These are phyloP conservation scores for Melanchra persicariae DNA, from an alignment of 2,888 invertebrate species.

Conservation along the genomic window DNA sequence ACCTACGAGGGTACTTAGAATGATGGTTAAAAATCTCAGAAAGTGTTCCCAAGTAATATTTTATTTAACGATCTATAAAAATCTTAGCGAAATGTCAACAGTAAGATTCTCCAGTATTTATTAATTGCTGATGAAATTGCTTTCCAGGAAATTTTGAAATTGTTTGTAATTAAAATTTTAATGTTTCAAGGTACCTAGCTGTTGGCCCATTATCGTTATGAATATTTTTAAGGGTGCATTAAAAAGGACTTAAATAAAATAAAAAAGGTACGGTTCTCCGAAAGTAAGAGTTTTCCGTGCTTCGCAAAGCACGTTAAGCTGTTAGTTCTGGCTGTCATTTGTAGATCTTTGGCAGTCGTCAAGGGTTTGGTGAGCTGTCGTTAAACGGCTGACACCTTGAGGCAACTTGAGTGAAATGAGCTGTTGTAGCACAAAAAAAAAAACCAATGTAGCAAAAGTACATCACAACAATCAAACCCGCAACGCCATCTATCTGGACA, in stretches of 20 bases:
- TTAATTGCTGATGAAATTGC: conserved; percentile 22
- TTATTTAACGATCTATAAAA: conserved; percentile 22
- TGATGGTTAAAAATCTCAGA: not conserved
- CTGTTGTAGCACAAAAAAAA: too few relatives aligned
- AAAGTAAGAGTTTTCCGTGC: too few relatives aligned
- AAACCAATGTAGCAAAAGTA: too few relatives aligned
- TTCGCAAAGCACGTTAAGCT: too few relatives aligned
- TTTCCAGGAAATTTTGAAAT: conserved; percentile 34
- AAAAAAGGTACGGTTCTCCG: not conserved
- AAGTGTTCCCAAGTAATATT: conserved; percentile 3
- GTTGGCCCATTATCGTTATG: not conserved
- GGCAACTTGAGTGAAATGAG: too few relatives aligned
- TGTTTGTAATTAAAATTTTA: conserved; percentile 9
- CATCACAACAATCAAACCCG: too few relatives aligned
- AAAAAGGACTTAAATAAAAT: not conserved
- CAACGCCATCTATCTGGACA: too few relatives aligned
- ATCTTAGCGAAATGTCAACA: conserved; percentile 17
- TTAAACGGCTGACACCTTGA: too few relatives aligned
- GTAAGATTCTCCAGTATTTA: conserved; percentile 12
- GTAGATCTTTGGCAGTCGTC: too few relatives aligned
- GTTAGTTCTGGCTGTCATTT: too few relatives aligned
- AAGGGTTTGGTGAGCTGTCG: too few relatives aligned
- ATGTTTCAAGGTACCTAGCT: not conserved
- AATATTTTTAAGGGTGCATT: not conserved
- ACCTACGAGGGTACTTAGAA: not conserved